Conservation (phyloP, 2,888 invertebrate genomes). For the Lepidonotus clava region DNA sequence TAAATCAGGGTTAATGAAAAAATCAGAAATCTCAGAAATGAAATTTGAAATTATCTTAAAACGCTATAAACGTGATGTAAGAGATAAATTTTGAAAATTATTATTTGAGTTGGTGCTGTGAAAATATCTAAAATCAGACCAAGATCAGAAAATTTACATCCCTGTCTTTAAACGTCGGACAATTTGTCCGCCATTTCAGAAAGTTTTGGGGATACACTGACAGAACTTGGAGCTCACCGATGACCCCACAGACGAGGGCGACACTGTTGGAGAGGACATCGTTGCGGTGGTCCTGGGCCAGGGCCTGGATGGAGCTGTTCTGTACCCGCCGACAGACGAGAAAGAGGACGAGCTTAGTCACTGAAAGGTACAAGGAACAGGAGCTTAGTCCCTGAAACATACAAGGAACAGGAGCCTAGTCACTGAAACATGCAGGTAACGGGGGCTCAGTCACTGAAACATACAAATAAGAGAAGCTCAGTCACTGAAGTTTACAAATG, state of each 20-base stretch:
- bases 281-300: conserved; percentile 82
- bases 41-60: no score
- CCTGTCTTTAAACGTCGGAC: not conserved
- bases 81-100: no score
- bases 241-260: conserved; percentile 81
- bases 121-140: no score
- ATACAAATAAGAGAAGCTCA: not conserved
- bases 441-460: not conserved
- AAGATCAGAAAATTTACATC: not conserved
- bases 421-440: not conserved
- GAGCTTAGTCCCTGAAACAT: not conserved
- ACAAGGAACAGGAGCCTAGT: not conserved
- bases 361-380: conserved; percentile 66
- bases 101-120: no score
- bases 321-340: conserved; percentile 72
- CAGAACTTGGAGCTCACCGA: conserved; percentile 69
- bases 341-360: conserved; percentile 74
- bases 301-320: conserved; percentile 77
- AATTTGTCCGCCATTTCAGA: no score
- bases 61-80: no score
- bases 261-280: conserved; percentile 81
- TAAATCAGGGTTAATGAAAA: no score
- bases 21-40: no score
- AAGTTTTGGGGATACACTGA: no score
- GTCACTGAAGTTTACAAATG: not conserved